Base-by-base conservation (phyloP, 2,797 vertebrate genomes). In the Ambastaia sidthimunki region DNA sequence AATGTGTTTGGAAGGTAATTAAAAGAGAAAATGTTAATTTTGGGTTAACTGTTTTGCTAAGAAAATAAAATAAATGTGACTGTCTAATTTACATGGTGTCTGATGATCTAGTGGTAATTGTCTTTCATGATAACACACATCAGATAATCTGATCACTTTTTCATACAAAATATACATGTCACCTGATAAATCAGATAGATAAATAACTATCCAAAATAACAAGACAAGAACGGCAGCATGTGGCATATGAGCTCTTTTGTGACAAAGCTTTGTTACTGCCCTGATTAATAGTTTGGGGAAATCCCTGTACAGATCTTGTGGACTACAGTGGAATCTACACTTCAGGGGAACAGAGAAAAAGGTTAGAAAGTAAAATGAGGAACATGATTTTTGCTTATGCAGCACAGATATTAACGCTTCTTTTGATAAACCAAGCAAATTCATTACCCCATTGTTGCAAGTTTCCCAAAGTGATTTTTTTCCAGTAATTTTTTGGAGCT, bases 261-360 rank as follows among this genome's bases (percentile, higher is more conserved):
- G 62, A 75, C 23, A 52, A 71, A 37, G 44, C 1, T 37, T 65
- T 41, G 54, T 62, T 50, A 50, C 37, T 59, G 7, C 4, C 21
- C 41, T 59, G 25, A 3, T 62, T 74, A 50, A 50, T n/a, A 71
- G 16, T 63, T 37, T 18, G 57, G 68, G 76, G 57, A 78, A 54
- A 6, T 52, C 48, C 57, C 68, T 28, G 12, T 62, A 55, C 25
- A 54, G 60, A 63, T 37, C n/a, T 48, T 3, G 47, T 23, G 15
- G 7, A 50, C 25, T 34, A 71, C 62, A 63, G 31, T 34, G 57
- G 68, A 78, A 78, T 78, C 44, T 68, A 71, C 57, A 37, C n/a
- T 47, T 78, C 15, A 78, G 44, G 63, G 68, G 76, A 71, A 78
- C 67, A 52, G 47, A 78, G 68, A 69, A 69, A 50, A n/a, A 9